Conservation (phyloP, 2,113 vertebrate species). For the Bothrops jararaca region DNA sequence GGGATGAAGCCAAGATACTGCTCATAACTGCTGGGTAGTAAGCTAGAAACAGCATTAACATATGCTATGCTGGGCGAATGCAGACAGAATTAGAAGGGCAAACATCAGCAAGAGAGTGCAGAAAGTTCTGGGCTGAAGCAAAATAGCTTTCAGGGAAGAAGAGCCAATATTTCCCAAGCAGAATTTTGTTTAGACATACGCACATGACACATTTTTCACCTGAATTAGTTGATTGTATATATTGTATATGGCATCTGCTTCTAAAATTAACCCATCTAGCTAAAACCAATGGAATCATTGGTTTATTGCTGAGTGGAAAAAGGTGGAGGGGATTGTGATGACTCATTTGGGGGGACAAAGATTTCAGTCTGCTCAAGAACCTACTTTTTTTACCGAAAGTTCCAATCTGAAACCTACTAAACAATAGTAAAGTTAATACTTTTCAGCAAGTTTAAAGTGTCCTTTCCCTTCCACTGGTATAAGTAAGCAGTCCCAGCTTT, state of each 20-base stretch:
- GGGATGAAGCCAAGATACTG: constrained; percentile 11
- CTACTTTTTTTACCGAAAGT: background rate
- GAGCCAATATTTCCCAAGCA: background rate
- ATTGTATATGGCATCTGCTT: background rate
- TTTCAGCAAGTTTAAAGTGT: background rate
- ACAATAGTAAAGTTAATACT: background rate
- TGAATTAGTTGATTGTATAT: background rate
- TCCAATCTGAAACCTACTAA: background rate
- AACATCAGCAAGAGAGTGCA: constrained; percentile 1
- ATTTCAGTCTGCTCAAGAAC: background rate
- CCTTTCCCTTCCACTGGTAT: background rate
- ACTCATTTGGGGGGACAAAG: background rate
- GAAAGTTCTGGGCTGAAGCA: background rate
- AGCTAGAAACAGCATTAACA: constrained; percentile 14
- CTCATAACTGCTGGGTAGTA: constrained; percentile 6
- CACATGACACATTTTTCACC: background rate
- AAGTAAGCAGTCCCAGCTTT: background rate
- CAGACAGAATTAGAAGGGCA: constrained; percentile 24
- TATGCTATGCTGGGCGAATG: background rate
- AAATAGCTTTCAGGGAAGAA: background rate
- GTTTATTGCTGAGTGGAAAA: background rate
- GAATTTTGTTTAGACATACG: background rate
- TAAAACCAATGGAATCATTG: background rate
- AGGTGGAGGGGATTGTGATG: background rate
- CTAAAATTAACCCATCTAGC: background rate